These are phyloP conservation scores for Nephrocerus scutellatus DNA, from an alignment of 2,888 invertebrate species.

Conservation along the genomic window DNA sequence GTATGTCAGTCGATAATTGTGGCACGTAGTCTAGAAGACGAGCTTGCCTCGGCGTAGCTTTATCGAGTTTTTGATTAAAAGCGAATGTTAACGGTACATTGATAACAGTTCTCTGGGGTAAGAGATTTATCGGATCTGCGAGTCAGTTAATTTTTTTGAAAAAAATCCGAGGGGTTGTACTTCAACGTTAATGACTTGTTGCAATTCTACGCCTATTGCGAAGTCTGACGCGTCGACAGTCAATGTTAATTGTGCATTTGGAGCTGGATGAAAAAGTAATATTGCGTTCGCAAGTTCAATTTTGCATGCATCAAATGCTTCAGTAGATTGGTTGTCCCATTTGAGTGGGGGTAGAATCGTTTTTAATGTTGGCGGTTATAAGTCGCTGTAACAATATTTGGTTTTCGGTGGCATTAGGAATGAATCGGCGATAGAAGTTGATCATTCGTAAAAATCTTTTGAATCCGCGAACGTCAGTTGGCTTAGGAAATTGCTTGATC, in stretches of 20 bases:
- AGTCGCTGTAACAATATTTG: conserved; percentile 9
- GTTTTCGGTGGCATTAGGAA: conserved; percentile 20
- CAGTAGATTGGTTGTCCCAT: conserved; percentile 7
- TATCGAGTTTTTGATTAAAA: no score
- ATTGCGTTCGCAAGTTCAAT: conserved; percentile 4
- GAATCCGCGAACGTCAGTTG: conserved; percentile 27
- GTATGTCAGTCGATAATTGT: conserved; percentile 4
- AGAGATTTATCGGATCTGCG: conserved; percentile 33
- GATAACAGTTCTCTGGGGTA: conserved; percentile 42
- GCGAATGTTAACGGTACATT: conserved; percentile 26
- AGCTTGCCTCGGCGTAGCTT: no score
- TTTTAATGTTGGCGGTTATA: no score
- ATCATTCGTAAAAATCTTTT: conserved; percentile 32
- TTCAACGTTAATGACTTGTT: background rate
- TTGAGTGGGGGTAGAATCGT: no score
- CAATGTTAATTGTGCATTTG: background rate
- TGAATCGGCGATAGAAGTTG: conserved; percentile 34
- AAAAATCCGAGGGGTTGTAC: no score
- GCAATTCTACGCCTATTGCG: conserved; percentile 9
- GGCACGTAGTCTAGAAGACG: conserved; percentile 4
- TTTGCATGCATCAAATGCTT: conserved; percentile 5
- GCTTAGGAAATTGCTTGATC: conserved; percentile 26
- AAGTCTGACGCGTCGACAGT: conserved; percentile 7
- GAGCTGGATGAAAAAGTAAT: conserved; percentile 1
- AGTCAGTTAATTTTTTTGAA: no score